A percentile compares a stretch with the other conserved stretches of the same genome.
Evolutionary conservation across 2,113 vertebrate species (phyloP).

Genomic region (Nicator chloris): DNA sequence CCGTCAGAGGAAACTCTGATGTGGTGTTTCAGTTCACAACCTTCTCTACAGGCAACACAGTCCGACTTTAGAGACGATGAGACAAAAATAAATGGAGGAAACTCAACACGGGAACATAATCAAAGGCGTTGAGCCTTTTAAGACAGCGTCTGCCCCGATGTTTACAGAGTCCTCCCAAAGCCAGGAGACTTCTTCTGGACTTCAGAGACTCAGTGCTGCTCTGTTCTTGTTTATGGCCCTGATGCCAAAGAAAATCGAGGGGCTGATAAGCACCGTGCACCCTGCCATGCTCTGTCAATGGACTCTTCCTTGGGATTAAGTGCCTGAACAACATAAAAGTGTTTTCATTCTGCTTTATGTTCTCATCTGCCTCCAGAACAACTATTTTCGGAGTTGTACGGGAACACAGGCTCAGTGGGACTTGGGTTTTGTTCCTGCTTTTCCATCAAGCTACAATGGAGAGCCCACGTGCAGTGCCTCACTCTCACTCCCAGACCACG

Average conservation of each 20-base stretch:
- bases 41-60: background rate
- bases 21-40: conserved; percentile 6
- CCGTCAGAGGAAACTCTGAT: background rate
- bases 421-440: background rate
- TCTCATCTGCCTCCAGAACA: conserved; percentile 15
- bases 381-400: background rate
- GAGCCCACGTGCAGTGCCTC: background rate
- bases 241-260: conserved; percentile 20
- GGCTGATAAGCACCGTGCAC: background rate
- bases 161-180: conserved; percentile 35
- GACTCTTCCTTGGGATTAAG: conserved; percentile 8
- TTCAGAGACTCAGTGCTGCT: conserved; percentile 26
- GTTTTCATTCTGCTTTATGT: conserved; percentile 8
- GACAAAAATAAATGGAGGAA: conserved; percentile 56
- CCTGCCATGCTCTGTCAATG: conserved; percentile 40
- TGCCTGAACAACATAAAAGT: conserved; percentile 32
- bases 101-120: conserved; percentile 9
- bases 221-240: conserved; percentile 27
- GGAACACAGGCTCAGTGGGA: conserved; percentile 5
- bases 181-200: conserved; percentile 22
- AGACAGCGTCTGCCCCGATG: conserved; percentile 11
- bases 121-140: conserved; percentile 43
- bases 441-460: background rate
- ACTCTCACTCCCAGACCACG: background rate
- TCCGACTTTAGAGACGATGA: background rate